Conservation (phyloP, 2,113 vertebrate species). For the Protobothrops mucrosquamatus region DNA sequence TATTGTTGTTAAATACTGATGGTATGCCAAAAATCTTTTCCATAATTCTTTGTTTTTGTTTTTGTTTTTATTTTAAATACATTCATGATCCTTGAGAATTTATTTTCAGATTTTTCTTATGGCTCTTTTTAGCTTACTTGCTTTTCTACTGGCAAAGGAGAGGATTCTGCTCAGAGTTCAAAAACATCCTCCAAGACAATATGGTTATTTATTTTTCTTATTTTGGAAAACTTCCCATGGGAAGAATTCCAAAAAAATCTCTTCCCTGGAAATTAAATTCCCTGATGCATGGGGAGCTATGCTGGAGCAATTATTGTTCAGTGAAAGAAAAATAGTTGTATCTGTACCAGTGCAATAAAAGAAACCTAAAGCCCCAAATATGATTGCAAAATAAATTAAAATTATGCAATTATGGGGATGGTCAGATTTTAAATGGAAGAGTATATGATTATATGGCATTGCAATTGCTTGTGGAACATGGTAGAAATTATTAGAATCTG, state of each 20-base stretch:
- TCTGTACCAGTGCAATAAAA: background rate
- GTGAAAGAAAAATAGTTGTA: background rate
- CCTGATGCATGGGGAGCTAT: background rate
- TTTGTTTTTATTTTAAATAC: background rate
- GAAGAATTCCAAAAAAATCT: background rate
- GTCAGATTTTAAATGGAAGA: background rate
- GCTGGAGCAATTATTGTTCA: background rate
- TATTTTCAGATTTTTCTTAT: background rate
- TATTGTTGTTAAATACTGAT: background rate
- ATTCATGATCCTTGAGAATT: background rate
- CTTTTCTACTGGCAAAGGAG: background rate
- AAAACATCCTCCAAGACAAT: background rate
- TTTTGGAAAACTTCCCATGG: background rate
- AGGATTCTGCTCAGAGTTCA: background rate
- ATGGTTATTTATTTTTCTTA: background rate
- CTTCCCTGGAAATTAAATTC: background rate
- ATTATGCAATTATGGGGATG: background rate
- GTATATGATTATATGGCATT: background rate
- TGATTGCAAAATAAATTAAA: background rate
- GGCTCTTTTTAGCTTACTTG: background rate
- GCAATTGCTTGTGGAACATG: background rate
- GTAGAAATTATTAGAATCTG: rapidly evolving
- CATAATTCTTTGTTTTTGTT: background rate
- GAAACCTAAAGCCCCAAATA: background rate
- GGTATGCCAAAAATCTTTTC: background rate